These are phyloP conservation scores for Melinaea menophilus DNA, from an alignment of 2,888 invertebrate species.

Conservation along the genomic window DNA sequence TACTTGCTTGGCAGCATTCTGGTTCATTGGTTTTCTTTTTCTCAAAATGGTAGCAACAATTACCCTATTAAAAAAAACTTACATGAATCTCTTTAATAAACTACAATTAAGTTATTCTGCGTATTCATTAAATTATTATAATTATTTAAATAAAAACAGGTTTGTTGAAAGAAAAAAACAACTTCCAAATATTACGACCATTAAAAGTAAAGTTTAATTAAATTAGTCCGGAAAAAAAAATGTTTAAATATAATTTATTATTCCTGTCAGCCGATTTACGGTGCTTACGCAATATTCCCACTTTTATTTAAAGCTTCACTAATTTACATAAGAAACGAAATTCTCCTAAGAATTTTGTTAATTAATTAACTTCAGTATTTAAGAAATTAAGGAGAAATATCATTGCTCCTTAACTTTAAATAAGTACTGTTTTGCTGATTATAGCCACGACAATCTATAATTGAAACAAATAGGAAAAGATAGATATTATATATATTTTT, in stretches of 20 bases:
- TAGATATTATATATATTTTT: too few relatives aligned
- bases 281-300: slow-evolving; percentile 9
- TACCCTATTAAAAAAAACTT: slow-evolving; percentile 50
- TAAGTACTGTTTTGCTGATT: slow-evolving; percentile 46
- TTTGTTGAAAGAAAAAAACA: neutral
- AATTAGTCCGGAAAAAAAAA: neutral
- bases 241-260: neutral
- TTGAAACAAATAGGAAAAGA: too few relatives aligned
- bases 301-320: slow-evolving; percentile 29
- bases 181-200: neutral
- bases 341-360: slow-evolving; percentile 55
- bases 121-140: neutral
- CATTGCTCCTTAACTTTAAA: slow-evolving; percentile 51
- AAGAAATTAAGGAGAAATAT: slow-evolving; percentile 59
- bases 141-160: neutral
- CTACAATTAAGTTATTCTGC: too few relatives aligned
- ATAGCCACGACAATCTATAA: slow-evolving; percentile 35
- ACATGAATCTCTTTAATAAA: slow-evolving; percentile 11
- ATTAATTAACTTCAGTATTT: slow-evolving; percentile 68
- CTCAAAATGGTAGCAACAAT: slow-evolving; percentile 60
- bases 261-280: slow-evolving; percentile 2
- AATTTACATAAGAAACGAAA: slow-evolving; percentile 67
- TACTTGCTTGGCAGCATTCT: slow-evolving; percentile 25
- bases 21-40: slow-evolving; percentile 41
- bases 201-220: neutral